Percentiles rank a stretch among this genome's conserved stretches.
Conservation (phyloP, 1,140 invertebrate genomes). For the Helicoverpa zea region DNA sequence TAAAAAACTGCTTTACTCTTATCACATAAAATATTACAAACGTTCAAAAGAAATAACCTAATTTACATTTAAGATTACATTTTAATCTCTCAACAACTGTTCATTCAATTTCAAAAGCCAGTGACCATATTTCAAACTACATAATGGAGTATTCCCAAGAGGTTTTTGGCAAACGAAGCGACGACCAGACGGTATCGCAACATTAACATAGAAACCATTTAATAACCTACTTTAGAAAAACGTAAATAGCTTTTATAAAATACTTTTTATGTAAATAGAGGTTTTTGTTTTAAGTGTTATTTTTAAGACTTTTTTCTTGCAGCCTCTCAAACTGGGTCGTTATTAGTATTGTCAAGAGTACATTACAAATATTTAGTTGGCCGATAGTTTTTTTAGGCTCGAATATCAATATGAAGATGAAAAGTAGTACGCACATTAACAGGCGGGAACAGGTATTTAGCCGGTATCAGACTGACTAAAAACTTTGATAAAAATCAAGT, state of each 20-base stretch:
- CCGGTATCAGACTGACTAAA: too few species aligned
- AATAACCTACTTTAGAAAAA: conserved; percentile 26
- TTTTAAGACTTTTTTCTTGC: background rate
- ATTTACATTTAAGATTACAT: background rate
- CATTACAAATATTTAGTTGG: too few species aligned
- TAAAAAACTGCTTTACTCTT: too few species aligned
- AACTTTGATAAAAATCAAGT: too few species aligned
- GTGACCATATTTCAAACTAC: conserved; percentile 22
- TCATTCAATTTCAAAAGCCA: conserved; percentile 22
- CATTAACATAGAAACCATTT: conserved; percentile 4
- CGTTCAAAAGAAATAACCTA: background rate
- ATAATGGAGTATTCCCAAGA: background rate
- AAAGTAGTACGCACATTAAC: too few species aligned
- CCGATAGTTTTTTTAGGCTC: too few species aligned
- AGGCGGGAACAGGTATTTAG: too few species aligned
- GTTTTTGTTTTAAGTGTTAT: background rate
- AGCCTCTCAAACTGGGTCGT: too few species aligned
- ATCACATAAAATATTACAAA: too few species aligned
- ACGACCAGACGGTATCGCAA: background rate
- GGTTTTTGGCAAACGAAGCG: conserved; percentile 21
- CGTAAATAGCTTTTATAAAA: conserved; percentile 6
- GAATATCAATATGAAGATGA: too few species aligned
- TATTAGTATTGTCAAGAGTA: too few species aligned
- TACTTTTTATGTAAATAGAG: conserved; percentile 1
- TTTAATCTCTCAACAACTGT: background rate